A percentile compares a stretch with the other conserved stretches of the same genome.
Evolutionary conservation across 2,888 invertebrate genomes (phyloP).

Genomic region (Norana najaformis): DNA sequence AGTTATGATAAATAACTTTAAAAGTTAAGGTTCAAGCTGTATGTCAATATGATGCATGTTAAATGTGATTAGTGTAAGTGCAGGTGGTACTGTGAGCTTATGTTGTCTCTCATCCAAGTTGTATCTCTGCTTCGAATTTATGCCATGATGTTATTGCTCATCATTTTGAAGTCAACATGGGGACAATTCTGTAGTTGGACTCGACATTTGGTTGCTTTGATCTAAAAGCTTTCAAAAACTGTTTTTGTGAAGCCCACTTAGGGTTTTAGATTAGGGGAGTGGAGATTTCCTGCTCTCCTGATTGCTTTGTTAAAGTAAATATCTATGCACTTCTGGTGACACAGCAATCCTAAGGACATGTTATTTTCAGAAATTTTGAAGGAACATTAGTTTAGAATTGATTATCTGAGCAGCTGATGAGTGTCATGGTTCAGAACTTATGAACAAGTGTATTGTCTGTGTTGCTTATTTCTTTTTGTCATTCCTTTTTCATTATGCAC

Average conservation of each 20-base stretch:
- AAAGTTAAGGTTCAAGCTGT: background rate
- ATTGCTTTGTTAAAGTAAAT: background rate
- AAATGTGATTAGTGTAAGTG: background rate
- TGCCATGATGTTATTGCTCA: too few species aligned
- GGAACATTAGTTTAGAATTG: too few species aligned
- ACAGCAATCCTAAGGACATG: background rate
- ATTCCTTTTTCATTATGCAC: background rate
- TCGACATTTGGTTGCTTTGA: background rate
- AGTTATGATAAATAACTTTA: background rate
- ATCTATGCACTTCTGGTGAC: background rate
- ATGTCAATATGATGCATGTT: background rate
- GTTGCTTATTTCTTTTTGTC: background rate
- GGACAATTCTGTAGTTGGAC: too few species aligned
- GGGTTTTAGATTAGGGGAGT: slow-evolving; percentile 2
- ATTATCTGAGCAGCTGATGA: background rate
- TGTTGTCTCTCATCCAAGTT: too few species aligned
- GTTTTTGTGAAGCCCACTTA: too few species aligned
- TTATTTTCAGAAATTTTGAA: too few species aligned
- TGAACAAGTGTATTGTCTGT: background rate
- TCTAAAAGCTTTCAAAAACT: background rate
- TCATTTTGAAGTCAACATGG: too few species aligned
- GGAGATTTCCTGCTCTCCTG: background rate
- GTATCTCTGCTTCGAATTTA: too few species aligned
- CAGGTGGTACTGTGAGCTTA: background rate
- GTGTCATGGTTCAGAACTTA: background rate